Percentiles rank a stretch among this genome's conserved stretches.
Evolutionary conservation across 2,888 invertebrate genomes (phyloP).

Genomic region (Nomada fabriciana): DNA sequence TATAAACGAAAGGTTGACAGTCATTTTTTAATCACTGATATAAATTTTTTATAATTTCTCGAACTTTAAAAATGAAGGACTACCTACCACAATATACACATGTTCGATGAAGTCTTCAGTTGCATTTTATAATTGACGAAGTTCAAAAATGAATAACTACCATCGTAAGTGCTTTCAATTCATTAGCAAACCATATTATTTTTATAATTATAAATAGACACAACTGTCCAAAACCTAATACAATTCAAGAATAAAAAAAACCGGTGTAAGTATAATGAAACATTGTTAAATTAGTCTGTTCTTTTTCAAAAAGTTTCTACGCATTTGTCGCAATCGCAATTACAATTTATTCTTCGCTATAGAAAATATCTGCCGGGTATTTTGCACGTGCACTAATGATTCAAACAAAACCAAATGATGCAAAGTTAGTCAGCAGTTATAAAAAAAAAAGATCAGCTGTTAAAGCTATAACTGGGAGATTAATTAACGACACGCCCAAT

Average conservation of each 20-base stretch:
- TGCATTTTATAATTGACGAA: conserved; percentile 34
- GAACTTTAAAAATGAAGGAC: conserved; percentile 30
- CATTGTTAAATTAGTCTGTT: too few species aligned
- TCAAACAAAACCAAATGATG: conserved; percentile 33
- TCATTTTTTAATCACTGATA: background rate
- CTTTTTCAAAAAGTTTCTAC: background rate
- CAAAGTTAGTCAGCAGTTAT: conserved; percentile 45
- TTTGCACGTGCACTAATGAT: conserved; percentile 7
- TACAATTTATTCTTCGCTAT: conserved; percentile 10
- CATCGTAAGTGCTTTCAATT: background rate
- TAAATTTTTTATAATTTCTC: background rate
- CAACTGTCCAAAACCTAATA: background rate
- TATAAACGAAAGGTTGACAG: background rate
- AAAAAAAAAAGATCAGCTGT: conserved; percentile 6
- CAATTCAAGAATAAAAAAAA: background rate
- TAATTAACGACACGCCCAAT: conserved; percentile 62
- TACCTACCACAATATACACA: conserved; percentile 56
- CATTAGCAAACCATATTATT: conserved; percentile 9
- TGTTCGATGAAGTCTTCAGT: conserved; percentile 30
- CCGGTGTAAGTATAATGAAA: too few species aligned
- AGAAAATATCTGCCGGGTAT: background rate
- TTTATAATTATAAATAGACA: background rate
- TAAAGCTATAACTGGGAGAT: conserved; percentile 47
- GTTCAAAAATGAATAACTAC: conserved; percentile 19
- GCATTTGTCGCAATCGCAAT: background rate